Evolutionary conservation across 2,113 vertebrate genomes (phyloP).

Genomic region (Panthera leo): DNA sequence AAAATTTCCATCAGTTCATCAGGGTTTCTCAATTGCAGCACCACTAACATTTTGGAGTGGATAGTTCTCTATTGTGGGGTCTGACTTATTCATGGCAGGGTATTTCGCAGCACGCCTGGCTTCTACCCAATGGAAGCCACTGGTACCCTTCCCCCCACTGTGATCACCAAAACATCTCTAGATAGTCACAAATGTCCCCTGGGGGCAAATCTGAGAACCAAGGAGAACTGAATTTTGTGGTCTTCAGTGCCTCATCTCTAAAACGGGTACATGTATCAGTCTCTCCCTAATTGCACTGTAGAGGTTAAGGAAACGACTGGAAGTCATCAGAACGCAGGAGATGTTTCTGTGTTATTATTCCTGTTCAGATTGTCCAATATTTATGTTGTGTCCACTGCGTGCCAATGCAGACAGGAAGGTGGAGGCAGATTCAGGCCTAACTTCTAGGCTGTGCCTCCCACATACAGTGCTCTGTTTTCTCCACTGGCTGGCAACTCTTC

Average conservation of each 20-base stretch:
- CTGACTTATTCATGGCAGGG: not conserved
- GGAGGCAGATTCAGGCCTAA: not conserved
- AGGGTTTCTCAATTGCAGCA: not conserved
- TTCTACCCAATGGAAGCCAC: not conserved
- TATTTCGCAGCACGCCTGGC: not conserved
- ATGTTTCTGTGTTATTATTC: not conserved
- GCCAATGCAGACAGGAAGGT: not conserved
- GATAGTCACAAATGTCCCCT: not conserved
- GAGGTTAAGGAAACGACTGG: not conserved
- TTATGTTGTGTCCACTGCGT: not conserved
- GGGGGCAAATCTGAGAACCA: not conserved
- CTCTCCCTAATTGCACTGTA: not conserved
- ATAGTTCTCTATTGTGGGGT: not conserved
- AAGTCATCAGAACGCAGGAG: not conserved
- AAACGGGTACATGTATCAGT: not conserved
- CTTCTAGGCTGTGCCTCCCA: not conserved
- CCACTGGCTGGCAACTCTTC: not conserved
- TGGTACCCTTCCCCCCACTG: not conserved
- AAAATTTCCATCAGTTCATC: not conserved
- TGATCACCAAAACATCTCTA: not conserved
- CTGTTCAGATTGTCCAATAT: not conserved
- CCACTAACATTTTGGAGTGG: not conserved
- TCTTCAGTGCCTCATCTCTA: not conserved
- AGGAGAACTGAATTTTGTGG: not conserved
- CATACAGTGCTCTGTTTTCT: not conserved